These are phyloP conservation scores for Phasianus colchicus DNA, from an alignment of 2,113 vertebrate species.

Conservation along the genomic window DNA sequence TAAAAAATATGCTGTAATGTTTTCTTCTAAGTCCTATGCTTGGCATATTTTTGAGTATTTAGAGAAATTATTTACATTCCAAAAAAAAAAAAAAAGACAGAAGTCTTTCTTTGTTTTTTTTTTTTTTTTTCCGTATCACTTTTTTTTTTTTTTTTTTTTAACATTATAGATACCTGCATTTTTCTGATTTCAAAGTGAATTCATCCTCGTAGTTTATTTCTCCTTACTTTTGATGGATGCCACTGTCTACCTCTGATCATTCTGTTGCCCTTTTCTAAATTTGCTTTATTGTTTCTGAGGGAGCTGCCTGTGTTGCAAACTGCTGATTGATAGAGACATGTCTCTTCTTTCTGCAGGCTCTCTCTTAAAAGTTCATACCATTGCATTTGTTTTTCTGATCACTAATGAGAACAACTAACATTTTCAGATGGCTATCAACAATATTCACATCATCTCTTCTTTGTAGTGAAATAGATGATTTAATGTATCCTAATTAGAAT, in stretches of 20 bases:
- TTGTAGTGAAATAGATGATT: neutral
- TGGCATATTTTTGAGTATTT: neutral
- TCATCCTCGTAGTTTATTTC: neutral
- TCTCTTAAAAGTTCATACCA: neutral
- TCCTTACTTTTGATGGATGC: neutral
- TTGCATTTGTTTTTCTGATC: neutral
- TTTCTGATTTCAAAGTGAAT: neutral
- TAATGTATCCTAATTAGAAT: neutral
- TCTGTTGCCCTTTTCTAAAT: neutral
- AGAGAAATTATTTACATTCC: neutral
- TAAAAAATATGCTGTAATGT: neutral
- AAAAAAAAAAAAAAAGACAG: neutral
- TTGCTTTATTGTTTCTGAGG: neutral
- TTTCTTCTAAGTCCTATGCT: neutral
- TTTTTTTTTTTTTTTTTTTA: neutral
- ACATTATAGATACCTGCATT: neutral
- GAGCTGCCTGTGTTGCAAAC: neutral
- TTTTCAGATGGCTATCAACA: neutral
- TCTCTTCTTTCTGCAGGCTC: neutral
- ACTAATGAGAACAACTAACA: neutral
- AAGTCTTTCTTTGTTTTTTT: neutral
- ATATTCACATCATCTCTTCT: neutral
- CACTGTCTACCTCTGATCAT: neutral
- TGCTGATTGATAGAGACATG: neutral
- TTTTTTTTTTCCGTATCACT: accelerated